Conservation (phyloP, 2,113 vertebrate species). For the Canis aureus region DNA sequence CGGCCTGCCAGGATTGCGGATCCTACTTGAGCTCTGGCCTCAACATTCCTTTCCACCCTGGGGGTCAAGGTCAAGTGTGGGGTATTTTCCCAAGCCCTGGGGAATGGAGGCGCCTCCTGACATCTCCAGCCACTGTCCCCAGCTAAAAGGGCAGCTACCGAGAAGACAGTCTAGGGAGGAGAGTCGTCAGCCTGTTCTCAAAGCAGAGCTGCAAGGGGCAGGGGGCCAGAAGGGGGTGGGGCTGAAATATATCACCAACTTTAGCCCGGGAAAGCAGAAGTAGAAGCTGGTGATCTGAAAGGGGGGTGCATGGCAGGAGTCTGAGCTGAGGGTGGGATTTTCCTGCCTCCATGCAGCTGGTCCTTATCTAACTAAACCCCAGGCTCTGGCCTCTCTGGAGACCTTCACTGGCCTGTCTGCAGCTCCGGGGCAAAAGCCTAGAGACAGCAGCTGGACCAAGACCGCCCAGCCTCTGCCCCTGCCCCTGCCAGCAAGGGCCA, state of each 20-base stretch:
- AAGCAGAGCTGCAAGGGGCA: neutral
- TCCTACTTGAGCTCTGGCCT: constrained; percentile 65
- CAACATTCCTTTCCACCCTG: constrained; percentile 82
- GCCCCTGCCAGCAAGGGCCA: neutral
- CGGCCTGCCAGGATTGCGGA: constrained; percentile 67
- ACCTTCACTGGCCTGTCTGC: neutral
- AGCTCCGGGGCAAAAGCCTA: constrained; percentile 19
- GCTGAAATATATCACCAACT: neutral
- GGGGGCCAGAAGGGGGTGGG: neutral
- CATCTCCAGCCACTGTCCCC: constrained; percentile 2
- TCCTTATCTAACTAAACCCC: constrained; percentile 25
- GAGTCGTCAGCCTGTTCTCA: neutral
- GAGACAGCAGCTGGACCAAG: neutral
- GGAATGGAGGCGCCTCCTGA: constrained; percentile 73
- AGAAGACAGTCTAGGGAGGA: neutral
- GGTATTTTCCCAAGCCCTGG: constrained; percentile 81
- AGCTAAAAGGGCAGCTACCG: neutral
- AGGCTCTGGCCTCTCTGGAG: constrained; percentile 52
- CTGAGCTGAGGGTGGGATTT: neutral
- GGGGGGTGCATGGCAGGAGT: neutral
- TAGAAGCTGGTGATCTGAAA: neutral
- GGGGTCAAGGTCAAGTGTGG: constrained; percentile 82
- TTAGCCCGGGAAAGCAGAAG: neutral
- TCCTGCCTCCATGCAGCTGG: neutral
- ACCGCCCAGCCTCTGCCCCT: too few relatives aligned